A percentile compares a stretch with the other conserved stretches of the same genome.
These are phyloP conservation scores for Dreissena rostriformis DNA, from an alignment of 1,140 invertebrate species.

Conservation along the genomic window DNA sequence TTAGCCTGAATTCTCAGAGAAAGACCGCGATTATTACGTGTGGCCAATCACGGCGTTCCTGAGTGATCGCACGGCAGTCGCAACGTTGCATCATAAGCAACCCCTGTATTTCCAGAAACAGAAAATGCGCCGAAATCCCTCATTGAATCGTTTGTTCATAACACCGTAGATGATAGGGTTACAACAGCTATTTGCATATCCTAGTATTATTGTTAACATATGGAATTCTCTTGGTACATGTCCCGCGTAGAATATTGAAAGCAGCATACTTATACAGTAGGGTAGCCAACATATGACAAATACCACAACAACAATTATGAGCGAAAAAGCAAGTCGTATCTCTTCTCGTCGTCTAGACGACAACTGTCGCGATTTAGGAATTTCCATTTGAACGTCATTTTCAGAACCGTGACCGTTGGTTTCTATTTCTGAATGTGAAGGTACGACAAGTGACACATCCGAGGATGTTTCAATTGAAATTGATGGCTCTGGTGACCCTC, in stretches of 20 bases:
- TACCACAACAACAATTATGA: slow-evolving; percentile 68
- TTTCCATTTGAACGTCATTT: not conserved
- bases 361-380: not conserved
- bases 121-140: slow-evolving; percentile 65
- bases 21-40: too few relatives aligned
- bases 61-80: too few relatives aligned
- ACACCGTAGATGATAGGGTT: slow-evolving; percentile 77
- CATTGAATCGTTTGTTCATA: slow-evolving; percentile 71
- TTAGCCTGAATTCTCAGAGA: too few relatives aligned
- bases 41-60: too few relatives aligned
- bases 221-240: slow-evolving; percentile 59
- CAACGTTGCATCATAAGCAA: too few relatives aligned
- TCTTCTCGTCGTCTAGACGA: slow-evolving; percentile 60
- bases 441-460: too few relatives aligned
- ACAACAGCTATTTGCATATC: slow-evolving; percentile 73
- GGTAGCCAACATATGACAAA: slow-evolving; percentile 74
- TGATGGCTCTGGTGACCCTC: too few relatives aligned
- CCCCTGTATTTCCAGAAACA: slow-evolving; percentile 34
- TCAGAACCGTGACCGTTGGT: too few relatives aligned
- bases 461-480: too few relatives aligned
- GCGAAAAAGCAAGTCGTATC: slow-evolving; percentile 63
- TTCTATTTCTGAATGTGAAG: not conserved
- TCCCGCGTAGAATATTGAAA: slow-evolving; percentile 63
- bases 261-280: slow-evolving; percentile 77
- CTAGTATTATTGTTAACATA: slow-evolving; percentile 72